Conservation (phyloP, 1,140 invertebrate species). For the Plectus sambesii region DNA sequence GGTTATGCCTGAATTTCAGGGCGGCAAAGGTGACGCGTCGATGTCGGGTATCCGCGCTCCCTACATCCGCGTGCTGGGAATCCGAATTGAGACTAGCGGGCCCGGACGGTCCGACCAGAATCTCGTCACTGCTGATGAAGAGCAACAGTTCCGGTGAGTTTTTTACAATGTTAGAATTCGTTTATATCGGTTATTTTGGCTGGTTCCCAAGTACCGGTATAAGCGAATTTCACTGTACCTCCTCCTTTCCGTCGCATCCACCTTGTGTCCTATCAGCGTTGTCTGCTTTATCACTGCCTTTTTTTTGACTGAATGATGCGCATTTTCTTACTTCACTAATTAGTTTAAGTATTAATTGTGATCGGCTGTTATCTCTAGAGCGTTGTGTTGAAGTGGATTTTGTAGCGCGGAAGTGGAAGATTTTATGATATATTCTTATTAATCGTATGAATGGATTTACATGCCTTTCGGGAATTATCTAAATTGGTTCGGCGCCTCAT, state of each 20-base stretch:
- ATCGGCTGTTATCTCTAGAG: no score
- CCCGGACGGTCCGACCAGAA: constrained; percentile 55
- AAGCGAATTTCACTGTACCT: no score
- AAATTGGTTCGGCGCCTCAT: constrained; percentile 6
- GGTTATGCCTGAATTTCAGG: constrained; percentile 13
- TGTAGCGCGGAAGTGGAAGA: no score
- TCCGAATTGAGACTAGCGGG: constrained; percentile 70
- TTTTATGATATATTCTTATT: no score
- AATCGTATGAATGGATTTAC: no score
- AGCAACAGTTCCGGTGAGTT: constrained; percentile 66
- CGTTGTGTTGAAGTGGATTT: no score
- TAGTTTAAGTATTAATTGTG: no score
- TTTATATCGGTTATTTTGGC: no score
- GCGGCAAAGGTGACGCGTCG: constrained; percentile 62
- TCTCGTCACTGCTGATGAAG: constrained; percentile 66
- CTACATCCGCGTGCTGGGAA: constrained; percentile 84
- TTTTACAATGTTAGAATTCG: no score
- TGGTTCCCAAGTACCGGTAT: no score
- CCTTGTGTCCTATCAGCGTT: no score
- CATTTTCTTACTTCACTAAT: constrained; percentile 33
- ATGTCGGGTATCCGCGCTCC: constrained; percentile 81
- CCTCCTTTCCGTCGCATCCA: no score
- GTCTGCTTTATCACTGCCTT: not conserved
- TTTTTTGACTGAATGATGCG: constrained; percentile 13
- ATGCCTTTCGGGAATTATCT: constrained; percentile 2